Conservation (phyloP, 2,113 vertebrate species). For the Coryphaenoides rupestris region DNA sequence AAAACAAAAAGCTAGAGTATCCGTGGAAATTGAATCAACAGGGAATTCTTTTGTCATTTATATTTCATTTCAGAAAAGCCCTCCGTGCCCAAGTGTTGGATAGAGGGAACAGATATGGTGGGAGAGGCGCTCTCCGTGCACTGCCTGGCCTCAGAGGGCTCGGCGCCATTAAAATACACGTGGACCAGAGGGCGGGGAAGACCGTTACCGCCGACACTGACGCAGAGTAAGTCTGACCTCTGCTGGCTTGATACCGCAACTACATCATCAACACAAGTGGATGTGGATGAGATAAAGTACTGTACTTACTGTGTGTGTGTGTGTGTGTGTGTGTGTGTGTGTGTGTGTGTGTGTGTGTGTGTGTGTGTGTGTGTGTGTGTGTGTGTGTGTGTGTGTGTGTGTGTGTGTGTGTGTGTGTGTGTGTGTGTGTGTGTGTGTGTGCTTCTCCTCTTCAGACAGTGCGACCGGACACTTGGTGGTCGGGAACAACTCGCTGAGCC, state of each 20-base stretch:
- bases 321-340: background rate
- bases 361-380: no score
- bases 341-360: background rate
- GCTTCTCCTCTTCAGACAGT: conserved; percentile 53
- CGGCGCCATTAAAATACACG: conserved; percentile 73
- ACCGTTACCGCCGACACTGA: conserved; percentile 36
- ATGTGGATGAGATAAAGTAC: no score
- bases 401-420: no score
- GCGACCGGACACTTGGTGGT: conserved; percentile 74
- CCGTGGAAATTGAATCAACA: conserved; percentile 1
- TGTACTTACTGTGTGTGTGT: background rate
- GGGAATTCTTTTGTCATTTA: background rate
- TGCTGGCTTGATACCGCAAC: conserved; percentile 48
- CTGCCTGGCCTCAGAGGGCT: conserved; percentile 75
- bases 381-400: no score
- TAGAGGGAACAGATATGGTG: conserved; percentile 54
- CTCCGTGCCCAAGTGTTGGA: conserved; percentile 76
- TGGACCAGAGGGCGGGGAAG: conserved; percentile 73
- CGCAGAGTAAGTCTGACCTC: conserved; percentile 71
- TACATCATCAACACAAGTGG: conserved; percentile 1
- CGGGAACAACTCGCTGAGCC: conserved; percentile 65
- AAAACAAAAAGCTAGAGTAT: background rate
- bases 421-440: no score
- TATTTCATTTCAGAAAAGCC: conserved; percentile 72
- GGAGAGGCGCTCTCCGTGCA: conserved; percentile 74